Percentiles rank a stretch among this genome's conserved stretches.
phyloP scores from a whole-genome alignment of 2,888 invertebrate genomes.

The Clusia tigrina region DNA sequence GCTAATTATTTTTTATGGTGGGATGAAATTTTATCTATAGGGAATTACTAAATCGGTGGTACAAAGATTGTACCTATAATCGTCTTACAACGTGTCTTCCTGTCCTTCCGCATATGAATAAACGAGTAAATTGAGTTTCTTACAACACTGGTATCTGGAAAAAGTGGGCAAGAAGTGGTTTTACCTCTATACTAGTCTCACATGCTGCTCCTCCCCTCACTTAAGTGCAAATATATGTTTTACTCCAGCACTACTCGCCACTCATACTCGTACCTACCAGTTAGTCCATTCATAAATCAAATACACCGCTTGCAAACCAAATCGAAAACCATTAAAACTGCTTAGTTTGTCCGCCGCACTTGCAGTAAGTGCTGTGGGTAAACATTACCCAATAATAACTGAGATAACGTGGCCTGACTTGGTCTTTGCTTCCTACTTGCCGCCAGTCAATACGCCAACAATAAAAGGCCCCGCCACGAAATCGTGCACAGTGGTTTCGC shows the following conservation, averaged over 20 bases:
- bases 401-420: background rate
- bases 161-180: too few species aligned
- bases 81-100: too few species aligned
- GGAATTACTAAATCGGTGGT: too few species aligned
- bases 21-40: too few species aligned
- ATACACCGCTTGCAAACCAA: background rate
- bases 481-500: background rate
- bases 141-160: too few species aligned
- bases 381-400: background rate
- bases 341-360: background rate
- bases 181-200: too few species aligned
- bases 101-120: too few species aligned
- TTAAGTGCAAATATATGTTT: background rate
- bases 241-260: background rate
- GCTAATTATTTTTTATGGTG: too few species aligned
- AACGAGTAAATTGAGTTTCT: too few species aligned
- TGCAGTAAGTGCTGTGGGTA: background rate
- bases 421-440: conserved; percentile 7
- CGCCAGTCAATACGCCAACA: background rate
- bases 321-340: background rate
- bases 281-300: conserved; percentile 2
- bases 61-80: too few species aligned
- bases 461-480: background rate
- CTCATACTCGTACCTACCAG: background rate
- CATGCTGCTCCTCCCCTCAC: too few species aligned